Evolutionary conservation across 2,888 invertebrate genomes (phyloP).

Genomic region (Troides oblongomaculatus): DNA sequence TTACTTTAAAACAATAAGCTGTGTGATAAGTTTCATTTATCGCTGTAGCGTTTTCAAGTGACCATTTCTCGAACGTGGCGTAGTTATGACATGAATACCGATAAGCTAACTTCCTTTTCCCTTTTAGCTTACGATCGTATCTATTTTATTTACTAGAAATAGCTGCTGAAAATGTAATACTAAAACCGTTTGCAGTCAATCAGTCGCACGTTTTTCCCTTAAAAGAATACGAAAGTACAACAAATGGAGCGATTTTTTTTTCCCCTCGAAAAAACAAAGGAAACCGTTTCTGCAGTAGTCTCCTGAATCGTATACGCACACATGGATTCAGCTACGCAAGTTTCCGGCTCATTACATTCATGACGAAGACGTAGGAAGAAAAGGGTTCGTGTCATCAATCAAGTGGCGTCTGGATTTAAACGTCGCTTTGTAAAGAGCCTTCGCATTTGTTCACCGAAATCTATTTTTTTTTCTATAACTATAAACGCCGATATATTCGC

Average conservation of each 20-base stretch:
- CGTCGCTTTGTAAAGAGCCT: slow-evolving; percentile 15
- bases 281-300: slow-evolving; percentile 3
- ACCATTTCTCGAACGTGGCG: slow-evolving; percentile 9
- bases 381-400: slow-evolving; percentile 29
- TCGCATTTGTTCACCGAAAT: not conserved
- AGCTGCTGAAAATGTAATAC: not conserved
- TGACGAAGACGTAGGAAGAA: slow-evolving; percentile 25
- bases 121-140: not conserved
- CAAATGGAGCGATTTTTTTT: slow-evolving; percentile 3
- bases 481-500: not conserved
- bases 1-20: slow-evolving; percentile 4
- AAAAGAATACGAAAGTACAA: not conserved
- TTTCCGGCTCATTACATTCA: slow-evolving; percentile 27
- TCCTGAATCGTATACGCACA: slow-evolving; percentile 13
- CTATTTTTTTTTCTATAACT: not conserved
- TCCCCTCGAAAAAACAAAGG: not conserved
- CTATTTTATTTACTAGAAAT: not conserved
- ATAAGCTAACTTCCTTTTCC: slow-evolving; percentile 1
- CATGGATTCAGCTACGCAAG: slow-evolving; percentile 8
- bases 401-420: slow-evolving; percentile 22
- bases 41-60: slow-evolving; percentile 3
- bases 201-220: not conserved
- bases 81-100: slow-evolving; percentile 8
- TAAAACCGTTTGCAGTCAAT: not conserved
- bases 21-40: slow-evolving; percentile 9